Conservation (phyloP, 2,888 invertebrate genomes). For the Isoperla grammatica region DNA sequence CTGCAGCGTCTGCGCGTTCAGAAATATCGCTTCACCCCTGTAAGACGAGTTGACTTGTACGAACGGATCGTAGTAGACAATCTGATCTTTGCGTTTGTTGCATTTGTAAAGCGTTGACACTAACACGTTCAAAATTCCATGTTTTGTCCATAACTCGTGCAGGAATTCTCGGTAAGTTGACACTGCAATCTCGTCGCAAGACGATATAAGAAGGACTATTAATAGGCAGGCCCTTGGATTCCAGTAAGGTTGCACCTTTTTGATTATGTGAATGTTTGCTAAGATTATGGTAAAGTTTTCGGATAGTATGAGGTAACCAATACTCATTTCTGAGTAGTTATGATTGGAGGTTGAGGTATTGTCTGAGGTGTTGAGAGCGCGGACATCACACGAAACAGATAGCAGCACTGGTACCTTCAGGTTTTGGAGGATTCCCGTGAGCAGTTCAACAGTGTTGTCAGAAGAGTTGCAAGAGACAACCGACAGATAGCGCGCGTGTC, state of each 20-base stretch:
- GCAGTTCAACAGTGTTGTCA: too few relatives aligned
- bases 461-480: background rate
- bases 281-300: background rate
- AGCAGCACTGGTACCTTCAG: too few relatives aligned
- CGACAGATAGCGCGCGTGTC: background rate
- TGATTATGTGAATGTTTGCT: background rate
- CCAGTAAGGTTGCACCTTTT: background rate
- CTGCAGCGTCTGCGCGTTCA: too few relatives aligned
- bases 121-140: background rate
- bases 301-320: background rate
- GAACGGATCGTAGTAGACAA: background rate
- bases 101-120: background rate
- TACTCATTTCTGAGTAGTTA: background rate
- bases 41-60: background rate
- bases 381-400: too few relatives aligned
- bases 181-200: too few relatives aligned
- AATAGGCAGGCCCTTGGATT: slow-evolving; percentile 1
- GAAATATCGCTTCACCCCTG: too few relatives aligned
- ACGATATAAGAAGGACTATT: background rate
- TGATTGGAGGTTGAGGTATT: background rate
- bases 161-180: background rate
- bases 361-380: background rate
- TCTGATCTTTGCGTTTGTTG: background rate
- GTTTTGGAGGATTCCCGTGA: too few relatives aligned
- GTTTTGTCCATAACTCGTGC: background rate